Percentiles rank a stretch among this genome's conserved stretches.
phyloP scores from a whole-genome alignment of 2,113 vertebrate genomes.

The Labrus mixtus region DNA sequence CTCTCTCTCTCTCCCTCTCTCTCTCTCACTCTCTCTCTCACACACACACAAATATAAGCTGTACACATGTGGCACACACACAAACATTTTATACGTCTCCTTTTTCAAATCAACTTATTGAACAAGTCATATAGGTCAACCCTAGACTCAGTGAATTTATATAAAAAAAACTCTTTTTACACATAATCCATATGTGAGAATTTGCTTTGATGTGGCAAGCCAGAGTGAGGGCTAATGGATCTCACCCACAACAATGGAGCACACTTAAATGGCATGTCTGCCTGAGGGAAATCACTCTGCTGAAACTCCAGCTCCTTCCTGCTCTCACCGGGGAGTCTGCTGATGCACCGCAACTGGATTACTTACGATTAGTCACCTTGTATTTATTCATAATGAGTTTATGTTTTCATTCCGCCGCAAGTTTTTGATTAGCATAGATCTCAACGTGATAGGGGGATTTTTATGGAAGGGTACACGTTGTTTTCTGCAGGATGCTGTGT shows the following conservation, averaged over 20 bases:
- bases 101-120: constrained; percentile 42
- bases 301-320: constrained; percentile 87
- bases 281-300: constrained; percentile 89
- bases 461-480: constrained; percentile 23
- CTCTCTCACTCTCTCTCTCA: not conserved
- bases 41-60: constrained; percentile 41
- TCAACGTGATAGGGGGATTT: constrained; percentile 31
- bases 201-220: constrained; percentile 94
- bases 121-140: constrained; percentile 42
- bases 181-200: constrained; percentile 91
- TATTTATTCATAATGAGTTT: constrained; percentile 70
- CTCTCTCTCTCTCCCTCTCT: not conserved
- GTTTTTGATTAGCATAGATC: constrained; percentile 49
- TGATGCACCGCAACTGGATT: constrained; percentile 65
- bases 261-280: constrained; percentile 90
- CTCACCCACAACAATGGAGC: constrained; percentile 92
- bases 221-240: constrained; percentile 91
- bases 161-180: constrained; percentile 86
- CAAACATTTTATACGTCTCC: constrained; percentile 28
- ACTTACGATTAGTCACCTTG: constrained; percentile 68
- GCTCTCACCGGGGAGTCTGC: constrained; percentile 64
- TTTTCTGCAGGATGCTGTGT: constrained; percentile 2
- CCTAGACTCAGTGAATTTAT: constrained; percentile 79
- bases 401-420: constrained; percentile 47
- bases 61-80: constrained; percentile 4